Base-by-base conservation (phyloP, 2,797 vertebrate genomes). In the Sebastes cheni region DNA sequence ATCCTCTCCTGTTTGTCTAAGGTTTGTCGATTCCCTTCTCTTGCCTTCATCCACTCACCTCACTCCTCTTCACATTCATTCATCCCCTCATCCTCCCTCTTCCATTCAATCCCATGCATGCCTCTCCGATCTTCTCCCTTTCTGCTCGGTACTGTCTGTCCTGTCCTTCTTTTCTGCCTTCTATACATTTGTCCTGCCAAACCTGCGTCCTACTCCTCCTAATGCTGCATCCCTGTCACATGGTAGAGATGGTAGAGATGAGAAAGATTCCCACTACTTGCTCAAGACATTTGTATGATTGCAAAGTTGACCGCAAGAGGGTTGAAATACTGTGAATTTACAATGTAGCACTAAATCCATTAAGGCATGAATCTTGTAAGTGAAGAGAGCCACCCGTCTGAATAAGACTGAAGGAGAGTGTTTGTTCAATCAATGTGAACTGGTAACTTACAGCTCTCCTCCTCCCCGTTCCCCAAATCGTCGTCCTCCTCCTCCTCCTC, bases 401-500 rank as follows among this genome's bases (percentile, higher is more conserved):
- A 79, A 65, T 70, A 12, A 29, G 13, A 62, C 22, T 30, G 9
- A 52, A 50, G 69, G 36, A 9, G 20, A 60, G 42, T 32, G 75
- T 78, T 52, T 74, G 18, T 68, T 77, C 8, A 10, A 62, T 84
- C 6, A 65, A 36, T 74, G 36, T 71, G 18, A 73, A 71, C 25
- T 42, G 36, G 59, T 59, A 65, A 93, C 92, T 93, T 89, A 93
- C 94, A 89, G 81, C 86, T 92, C 85, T 89, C 84, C 67, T 92
- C 88, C 94, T 72, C 94, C 91, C 96, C 96, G 0, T 96, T 96
- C 61, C 94, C 96, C 55, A 94, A 91, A 7, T 94, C 92, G 0
- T 96, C 95, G 3, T 94, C 96, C 42, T 93, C 91, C 92, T 91
- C 89, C 92, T 67, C 95, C 92, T 97, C 96, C 4, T 95, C 95